Evolutionary conservation across 1,140 invertebrate species (phyloP).

Genomic region (Nasonia giraulti): DNA sequence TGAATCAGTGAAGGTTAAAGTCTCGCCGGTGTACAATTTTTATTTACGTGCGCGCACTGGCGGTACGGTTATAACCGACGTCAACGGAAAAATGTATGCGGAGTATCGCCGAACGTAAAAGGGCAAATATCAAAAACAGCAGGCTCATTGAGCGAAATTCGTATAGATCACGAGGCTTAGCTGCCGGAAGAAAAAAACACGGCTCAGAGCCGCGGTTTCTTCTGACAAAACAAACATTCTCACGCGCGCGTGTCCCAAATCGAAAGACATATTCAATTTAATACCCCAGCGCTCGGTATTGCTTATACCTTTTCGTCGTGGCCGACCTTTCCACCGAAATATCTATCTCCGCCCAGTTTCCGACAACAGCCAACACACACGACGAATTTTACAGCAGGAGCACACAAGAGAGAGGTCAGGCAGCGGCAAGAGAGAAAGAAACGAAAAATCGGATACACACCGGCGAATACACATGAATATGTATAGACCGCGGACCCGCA

Average conservation of each 20-base stretch:
- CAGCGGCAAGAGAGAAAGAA: background rate
- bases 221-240: constrained; percentile 8
- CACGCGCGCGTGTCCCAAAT: constrained; percentile 13
- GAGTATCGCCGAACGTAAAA: background rate
- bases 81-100: background rate
- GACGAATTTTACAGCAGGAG: constrained; percentile 12
- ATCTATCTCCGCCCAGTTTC: background rate
- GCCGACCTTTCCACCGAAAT: constrained; percentile 8
- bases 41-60: background rate
- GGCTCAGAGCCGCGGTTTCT: background rate
- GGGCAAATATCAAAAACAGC: background rate
- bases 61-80: background rate
- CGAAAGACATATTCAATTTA: constrained; percentile 33
- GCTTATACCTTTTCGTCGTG: background rate
- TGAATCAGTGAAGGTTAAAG: background rate
- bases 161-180: background rate
- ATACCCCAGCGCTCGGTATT: constrained; percentile 3
- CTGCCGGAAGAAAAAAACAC: background rate
- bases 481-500: background rate
- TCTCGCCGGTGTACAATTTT: background rate
- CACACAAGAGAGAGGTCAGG: background rate
- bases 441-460: background rate
- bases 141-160: background rate
- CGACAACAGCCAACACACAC: constrained; percentile 3
- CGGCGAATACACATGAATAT: constrained; percentile 10